Evolutionary conservation across 2,888 invertebrate genomes (phyloP), one percentile per base, ranked within the genome.

Genomic region (Nematopogon swammerdamellus): DNA sequence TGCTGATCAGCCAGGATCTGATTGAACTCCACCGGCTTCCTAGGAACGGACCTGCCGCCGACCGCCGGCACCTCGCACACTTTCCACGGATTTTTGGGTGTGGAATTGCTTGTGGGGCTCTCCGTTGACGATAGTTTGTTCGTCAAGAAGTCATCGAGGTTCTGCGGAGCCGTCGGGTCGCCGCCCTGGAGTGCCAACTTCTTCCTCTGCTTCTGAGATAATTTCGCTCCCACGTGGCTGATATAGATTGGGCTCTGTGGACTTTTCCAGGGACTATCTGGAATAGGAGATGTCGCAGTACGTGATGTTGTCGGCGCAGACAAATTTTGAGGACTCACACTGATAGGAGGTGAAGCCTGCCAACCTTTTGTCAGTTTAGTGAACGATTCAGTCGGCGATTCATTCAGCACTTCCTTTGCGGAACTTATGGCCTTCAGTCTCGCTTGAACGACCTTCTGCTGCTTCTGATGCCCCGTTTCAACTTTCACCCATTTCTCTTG

Each of bases 1-100:
- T 81, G 83, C 66, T 92, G 91, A 57, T 88, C 88, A 14, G 84
- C 85, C 48, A 92, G 73, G 54, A 92, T 92, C 54, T 77, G 68
- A 55, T 76, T 67, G 51, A 79, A 79, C 53, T 70, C 68, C 48
- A 76, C 60, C 1, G 67, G 53, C 53, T 70, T 72, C 57, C 54
- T 77, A 72, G 47, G 63, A 67, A 19, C 63, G 60, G 64, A 74
- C 62, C 64, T 77, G 56, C 62, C 68, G 6, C 68, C 67, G 54
- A 52, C 46, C 51, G 29, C 29, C 2, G 67, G 68, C 1, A 55
- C 56, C 53, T 71, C 71, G 50, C 61, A 63, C 20, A 68, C 68
- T 56, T 68, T 80, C 76, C 69, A 77, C 1, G 71, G 82, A 61
- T 74, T 84, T 66, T 76, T 83, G 52, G 62, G 82, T 65, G 63